Conservation (phyloP, 37 sponge, comb jelly and placozoan genomes). For the Petrosia ficiformis region DNA sequence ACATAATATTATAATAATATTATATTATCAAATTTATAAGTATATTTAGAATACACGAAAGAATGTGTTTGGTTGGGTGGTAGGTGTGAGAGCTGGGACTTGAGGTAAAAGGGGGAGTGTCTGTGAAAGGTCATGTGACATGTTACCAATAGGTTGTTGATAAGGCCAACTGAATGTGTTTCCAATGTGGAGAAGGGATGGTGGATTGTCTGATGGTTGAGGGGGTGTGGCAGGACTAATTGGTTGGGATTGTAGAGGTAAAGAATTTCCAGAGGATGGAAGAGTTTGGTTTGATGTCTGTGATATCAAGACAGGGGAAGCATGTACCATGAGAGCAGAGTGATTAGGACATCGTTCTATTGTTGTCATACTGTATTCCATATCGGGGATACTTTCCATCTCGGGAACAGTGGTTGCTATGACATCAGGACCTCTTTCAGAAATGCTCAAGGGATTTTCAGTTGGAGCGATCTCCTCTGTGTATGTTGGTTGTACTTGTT, state of each 20-base stretch:
- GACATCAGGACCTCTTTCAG: not conserved
- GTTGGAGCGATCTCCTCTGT: too few relatives aligned
- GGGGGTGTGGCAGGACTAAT: not conserved
- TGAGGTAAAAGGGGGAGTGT: slow-evolving; percentile 31
- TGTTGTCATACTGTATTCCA: not conserved
- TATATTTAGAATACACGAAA: slow-evolving; percentile 46
- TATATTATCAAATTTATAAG: too few relatives aligned
- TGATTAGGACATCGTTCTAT: not conserved
- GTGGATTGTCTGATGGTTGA: slow-evolving; percentile 2
- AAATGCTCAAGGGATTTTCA: not conserved
- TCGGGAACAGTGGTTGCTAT: not conserved
- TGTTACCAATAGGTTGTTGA: slow-evolving; percentile 21
- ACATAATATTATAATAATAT: too few relatives aligned
- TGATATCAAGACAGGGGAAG: not conserved
- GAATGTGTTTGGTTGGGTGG: slow-evolving; percentile 43
- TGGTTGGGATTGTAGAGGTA: slow-evolving; percentile 19
- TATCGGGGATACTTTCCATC: not conserved
- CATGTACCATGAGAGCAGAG: not conserved
- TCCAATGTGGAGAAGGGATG: slow-evolving; percentile 37
- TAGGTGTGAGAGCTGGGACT: slow-evolving; percentile 36
- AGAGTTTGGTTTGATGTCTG: slow-evolving; percentile 28
- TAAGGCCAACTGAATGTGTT: slow-evolving; percentile 50
- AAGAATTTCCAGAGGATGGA: not conserved
- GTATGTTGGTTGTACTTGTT: too few relatives aligned
- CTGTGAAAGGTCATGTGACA: slow-evolving; percentile 5